Conservation (phyloP, 2,888 invertebrate genomes). For the Drosophila kuntzei region DNA sequence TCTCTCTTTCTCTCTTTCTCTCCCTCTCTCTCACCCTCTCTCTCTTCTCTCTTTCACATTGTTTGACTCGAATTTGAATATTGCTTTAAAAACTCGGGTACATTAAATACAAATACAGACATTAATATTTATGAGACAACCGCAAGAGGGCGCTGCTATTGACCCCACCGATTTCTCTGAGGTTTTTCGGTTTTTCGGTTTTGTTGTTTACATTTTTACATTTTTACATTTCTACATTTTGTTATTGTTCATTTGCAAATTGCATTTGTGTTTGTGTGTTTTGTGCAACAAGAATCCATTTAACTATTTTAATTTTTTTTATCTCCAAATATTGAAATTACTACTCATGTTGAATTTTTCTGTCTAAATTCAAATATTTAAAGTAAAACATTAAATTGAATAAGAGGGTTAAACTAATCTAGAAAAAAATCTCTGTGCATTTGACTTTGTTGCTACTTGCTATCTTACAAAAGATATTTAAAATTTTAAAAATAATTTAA, state of each 20-base stretch:
- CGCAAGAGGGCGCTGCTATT: constrained; percentile 45
- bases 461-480: too few relatives aligned
- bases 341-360: neutral
- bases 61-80: constrained; percentile 55
- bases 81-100: constrained; percentile 54
- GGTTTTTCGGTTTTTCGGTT: constrained; percentile 13
- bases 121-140: constrained; percentile 58
- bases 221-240: constrained; percentile 40
- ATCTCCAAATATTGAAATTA: constrained; percentile 1
- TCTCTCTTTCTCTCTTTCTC: neutral
- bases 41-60: constrained; percentile 12
- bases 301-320: constrained; percentile 47
- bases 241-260: constrained; percentile 75
- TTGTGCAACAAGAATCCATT: constrained; percentile 1
- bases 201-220: constrained; percentile 46
- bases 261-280: constrained; percentile 50
- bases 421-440: too few relatives aligned
- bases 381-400: too few relatives aligned
- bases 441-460: too few relatives aligned
- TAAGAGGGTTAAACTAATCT: too few relatives aligned
- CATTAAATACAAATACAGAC: constrained; percentile 47
- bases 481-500: too few relatives aligned
- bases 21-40: neutral
- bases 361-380: too few relatives aligned
- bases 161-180: constrained; percentile 36